Percentiles rank a stretch among this genome's conserved stretches.
phyloP scores from a whole-genome alignment of 2,797 vertebrate species.

The Alcedo quadribrachys region DNA sequence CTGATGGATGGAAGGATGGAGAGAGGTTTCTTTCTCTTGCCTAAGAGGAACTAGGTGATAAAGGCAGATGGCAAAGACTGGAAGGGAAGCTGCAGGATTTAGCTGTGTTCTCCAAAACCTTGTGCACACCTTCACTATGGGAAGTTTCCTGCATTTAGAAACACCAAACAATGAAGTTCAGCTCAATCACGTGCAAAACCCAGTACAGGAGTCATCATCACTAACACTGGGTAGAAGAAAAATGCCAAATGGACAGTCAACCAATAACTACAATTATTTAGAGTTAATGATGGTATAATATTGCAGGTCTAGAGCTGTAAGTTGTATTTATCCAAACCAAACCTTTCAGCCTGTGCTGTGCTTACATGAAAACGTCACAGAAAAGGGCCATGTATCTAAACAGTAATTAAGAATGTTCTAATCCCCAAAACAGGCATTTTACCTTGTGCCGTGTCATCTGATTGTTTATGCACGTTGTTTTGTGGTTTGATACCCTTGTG shows the following conservation, averaged over 20 bases:
- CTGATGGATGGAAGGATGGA: not conserved
- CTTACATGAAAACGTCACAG: not conserved
- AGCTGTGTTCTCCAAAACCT: not conserved
- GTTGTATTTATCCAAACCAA: not conserved
- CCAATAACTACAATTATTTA: not conserved
- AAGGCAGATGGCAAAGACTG: not conserved
- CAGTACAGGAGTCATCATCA: not conserved
- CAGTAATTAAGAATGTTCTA: not conserved
- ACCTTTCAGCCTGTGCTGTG: not conserved
- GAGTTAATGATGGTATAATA: not conserved
- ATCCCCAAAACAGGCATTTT: not conserved
- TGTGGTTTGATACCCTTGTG: conserved; percentile 75
- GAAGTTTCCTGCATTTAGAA: not conserved
- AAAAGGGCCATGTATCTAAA: not conserved
- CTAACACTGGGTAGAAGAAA: not conserved
- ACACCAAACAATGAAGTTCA: not conserved
- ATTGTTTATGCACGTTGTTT: conserved; percentile 78
- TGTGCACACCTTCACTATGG: not conserved
- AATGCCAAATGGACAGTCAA: not conserved
- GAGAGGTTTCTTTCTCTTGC: not conserved
- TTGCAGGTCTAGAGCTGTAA: not conserved
- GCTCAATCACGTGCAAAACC: not conserved
- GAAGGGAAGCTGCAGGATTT: not conserved
- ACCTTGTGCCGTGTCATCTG: conserved; percentile 86
- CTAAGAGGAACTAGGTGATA: not conserved